Percentiles rank a stretch among this genome's conserved stretches.
phyloP scores from a whole-genome alignment of 2,888 invertebrate genomes.

The Sinopyrophorus schimmeli region DNA sequence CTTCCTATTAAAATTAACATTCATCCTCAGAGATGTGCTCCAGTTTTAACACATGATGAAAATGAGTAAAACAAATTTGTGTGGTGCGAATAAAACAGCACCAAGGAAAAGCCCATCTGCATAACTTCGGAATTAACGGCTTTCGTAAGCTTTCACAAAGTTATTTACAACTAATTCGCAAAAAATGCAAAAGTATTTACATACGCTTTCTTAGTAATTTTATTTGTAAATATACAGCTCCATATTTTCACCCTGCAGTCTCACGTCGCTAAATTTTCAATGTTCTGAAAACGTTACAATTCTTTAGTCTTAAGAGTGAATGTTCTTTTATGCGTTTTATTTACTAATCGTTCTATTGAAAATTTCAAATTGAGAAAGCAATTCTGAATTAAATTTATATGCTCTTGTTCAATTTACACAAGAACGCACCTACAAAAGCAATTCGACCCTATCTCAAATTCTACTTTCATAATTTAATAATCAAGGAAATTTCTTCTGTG shows the following conservation, averaged over 20 bases:
- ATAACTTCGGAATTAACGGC: not conserved
- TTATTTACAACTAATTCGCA: too few species aligned
- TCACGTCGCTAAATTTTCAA: too few species aligned
- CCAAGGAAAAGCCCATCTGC: not conserved
- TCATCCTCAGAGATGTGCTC: constrained; percentile 13
- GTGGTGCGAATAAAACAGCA: not conserved
- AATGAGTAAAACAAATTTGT: constrained; percentile 11
- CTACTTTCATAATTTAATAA: constrained; percentile 26
- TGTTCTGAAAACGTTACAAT: too few species aligned
- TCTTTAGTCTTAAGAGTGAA: too few species aligned
- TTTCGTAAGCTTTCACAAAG: not conserved
- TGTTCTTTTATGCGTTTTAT: not conserved
- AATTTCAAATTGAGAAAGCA: constrained; percentile 1
- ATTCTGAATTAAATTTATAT: constrained; percentile 19
- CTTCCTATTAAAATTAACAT: constrained; percentile 16
- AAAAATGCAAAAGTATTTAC: too few species aligned
- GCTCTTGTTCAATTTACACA: constrained; percentile 14
- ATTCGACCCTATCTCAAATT: constrained; percentile 19
- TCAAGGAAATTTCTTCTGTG: constrained; percentile 20
- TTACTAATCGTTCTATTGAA: not conserved
- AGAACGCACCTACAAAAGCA: constrained; percentile 21
- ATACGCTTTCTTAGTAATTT: too few species aligned
- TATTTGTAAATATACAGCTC: too few species aligned
- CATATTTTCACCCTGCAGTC: too few species aligned
- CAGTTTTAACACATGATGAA: constrained; percentile 9